A percentile compares a stretch with the other conserved stretches of the same genome.
Conservation (phyloP, 1,140 invertebrate species). For the Halictus rubicundus region DNA sequence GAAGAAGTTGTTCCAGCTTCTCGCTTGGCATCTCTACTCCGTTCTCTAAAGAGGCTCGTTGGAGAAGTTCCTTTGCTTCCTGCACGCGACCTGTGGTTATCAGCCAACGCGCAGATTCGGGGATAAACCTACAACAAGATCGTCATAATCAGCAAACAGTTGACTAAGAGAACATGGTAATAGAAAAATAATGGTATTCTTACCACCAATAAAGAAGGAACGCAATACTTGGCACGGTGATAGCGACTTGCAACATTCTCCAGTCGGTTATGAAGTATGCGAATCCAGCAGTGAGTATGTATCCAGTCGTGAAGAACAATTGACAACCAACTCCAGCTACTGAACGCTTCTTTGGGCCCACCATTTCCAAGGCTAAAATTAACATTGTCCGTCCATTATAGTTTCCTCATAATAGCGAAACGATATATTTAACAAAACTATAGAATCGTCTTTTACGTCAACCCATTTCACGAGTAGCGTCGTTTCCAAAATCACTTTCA, state of each 20-base stretch:
- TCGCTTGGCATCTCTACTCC: conserved; percentile 82
- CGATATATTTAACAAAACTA: conserved; percentile 1
- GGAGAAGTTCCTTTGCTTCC: conserved; percentile 86
- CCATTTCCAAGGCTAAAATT: conserved; percentile 89
- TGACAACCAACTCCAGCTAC: conserved; percentile 88
- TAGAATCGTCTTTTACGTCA: not conserved
- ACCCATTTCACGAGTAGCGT: too few species aligned
- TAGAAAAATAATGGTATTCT: conserved; percentile 48
- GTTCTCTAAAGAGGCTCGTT: conserved; percentile 86
- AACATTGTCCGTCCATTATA: conserved; percentile 17
- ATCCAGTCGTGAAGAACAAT: conserved; percentile 90
- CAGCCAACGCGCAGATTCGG: conserved; percentile 91
- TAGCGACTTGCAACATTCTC: conserved; percentile 87
- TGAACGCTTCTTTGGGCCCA: conserved; percentile 87
- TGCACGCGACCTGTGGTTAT: conserved; percentile 87
- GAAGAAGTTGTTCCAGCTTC: conserved; percentile 81
- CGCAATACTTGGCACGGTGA: conserved; percentile 86
- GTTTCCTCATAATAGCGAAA: not conserved
- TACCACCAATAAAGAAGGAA: conserved; percentile 91
- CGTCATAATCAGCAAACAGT: conserved; percentile 9
- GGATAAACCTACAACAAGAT: conserved; percentile 84
- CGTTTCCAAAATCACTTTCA: too few species aligned
- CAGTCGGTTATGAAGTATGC: conserved; percentile 89
- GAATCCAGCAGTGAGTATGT: conserved; percentile 86
- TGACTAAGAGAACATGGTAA: not conserved